Evolutionary conservation across 2,797 vertebrate species (phyloP), one percentile per base, ranked within the genome.

Genomic region (Pangasius djambal): DNA sequence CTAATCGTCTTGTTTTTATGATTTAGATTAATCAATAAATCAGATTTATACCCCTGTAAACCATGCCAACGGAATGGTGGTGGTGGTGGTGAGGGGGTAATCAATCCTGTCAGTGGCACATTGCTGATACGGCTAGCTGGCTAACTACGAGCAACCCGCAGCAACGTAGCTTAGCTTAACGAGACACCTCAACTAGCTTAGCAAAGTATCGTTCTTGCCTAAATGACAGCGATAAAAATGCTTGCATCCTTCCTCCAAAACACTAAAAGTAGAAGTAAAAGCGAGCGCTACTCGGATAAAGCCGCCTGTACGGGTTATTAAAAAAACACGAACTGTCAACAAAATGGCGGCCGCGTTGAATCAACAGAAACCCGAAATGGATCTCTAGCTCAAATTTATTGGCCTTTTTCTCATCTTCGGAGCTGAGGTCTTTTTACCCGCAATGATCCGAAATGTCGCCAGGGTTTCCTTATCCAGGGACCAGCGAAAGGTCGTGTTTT

Each of bases 331-430:
- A 96, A 96, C 95, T 96, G 96, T 96, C 96, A 97, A 97, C 96
- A 96, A 97, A 97, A 97, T 97, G 96, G 96, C 96, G 96, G 96
- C 96, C 95, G 95, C 94, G 96, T 95, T 96, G 96, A 97, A 96
- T 96, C 96, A 97, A 96, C 96, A 96, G 94, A 96, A 94, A 95
- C 94, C 95, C 95, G 96, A 96, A 97, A 96, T 96, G 96, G 96
- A 96, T 96, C 95, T 92, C 87, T 89, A 37, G 4, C 70, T 70
- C 59, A 61, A 88, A 86, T 85, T 88, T 90, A 88, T 92, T 86
- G 89, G 91, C 78, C 70, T 89, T 93, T 90, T 95, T 94, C 92
- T 90, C 92, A 93, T 87, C 74, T 79, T 69, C 84, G 89, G 77
- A 90, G 91, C 92, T 92, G 92, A 92, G 52, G 86, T 92, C 93